Conservation (phyloP, 2,888 invertebrate genomes). For the Aricia artaxerxes region DNA sequence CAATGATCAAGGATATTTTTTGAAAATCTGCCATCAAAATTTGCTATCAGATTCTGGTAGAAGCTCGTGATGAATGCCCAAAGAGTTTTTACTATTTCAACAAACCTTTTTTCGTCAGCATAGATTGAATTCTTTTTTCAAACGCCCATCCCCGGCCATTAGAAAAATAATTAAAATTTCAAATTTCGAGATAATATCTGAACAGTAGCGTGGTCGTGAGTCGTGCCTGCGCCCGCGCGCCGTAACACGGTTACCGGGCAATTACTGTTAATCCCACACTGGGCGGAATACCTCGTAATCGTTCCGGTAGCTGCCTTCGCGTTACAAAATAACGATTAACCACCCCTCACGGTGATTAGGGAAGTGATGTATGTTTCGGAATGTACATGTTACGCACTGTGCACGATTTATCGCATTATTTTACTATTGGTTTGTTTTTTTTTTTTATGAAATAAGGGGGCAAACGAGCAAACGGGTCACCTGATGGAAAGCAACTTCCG, state of each 20-base stretch:
- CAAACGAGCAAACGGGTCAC: no score
- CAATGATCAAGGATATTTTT: no score
- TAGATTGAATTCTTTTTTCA: slow-evolving; percentile 17
- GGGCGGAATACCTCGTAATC: slow-evolving; percentile 33
- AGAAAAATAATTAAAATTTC: slow-evolving; percentile 25
- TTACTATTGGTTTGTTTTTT: neutral
- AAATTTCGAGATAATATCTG: slow-evolving; percentile 24
- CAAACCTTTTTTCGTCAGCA: neutral
- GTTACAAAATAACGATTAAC: slow-evolving; percentile 10
- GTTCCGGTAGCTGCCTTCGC: slow-evolving; percentile 24
- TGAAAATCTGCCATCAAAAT: no score
- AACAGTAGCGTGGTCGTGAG: slow-evolving; percentile 29
- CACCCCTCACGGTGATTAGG: slow-evolving; percentile 17
- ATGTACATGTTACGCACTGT: neutral
- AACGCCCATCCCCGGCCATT: slow-evolving; percentile 2
- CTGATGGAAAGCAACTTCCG: no score
- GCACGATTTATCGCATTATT: neutral
- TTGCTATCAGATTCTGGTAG: no score
- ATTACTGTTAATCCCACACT: slow-evolving; percentile 39
- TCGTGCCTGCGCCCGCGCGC: slow-evolving; percentile 42
- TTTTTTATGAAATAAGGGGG: no score
- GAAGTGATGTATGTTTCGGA: neutral
- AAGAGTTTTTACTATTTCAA: neutral
- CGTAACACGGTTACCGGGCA: slow-evolving; percentile 39
- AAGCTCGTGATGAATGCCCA: no score